A percentile compares a stretch with the other conserved stretches of the same genome.
phyloP scores from a whole-genome alignment of 2,888 invertebrate genomes.

The Scaptomyza cyrtandrae region DNA sequence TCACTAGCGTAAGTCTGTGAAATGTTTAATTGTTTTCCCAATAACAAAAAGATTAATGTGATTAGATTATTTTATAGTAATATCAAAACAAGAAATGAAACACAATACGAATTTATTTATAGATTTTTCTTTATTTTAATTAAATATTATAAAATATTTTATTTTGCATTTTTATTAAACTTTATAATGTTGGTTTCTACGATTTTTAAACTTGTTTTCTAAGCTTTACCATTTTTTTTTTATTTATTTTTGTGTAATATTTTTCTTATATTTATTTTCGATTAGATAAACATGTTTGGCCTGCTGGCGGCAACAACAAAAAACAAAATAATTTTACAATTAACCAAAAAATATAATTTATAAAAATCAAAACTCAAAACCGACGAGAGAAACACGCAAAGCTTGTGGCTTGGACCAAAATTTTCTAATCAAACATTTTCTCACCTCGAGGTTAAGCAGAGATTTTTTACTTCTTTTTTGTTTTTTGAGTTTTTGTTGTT shows the following conservation, averaged over 20 bases:
- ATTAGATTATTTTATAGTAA: no score
- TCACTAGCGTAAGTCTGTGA: neutral
- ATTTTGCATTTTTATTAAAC: neutral
- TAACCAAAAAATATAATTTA: conserved; percentile 16
- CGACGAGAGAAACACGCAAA: conserved; percentile 47
- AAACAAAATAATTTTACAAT: conserved; percentile 11
- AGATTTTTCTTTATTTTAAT: no score
- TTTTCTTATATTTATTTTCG: neutral
- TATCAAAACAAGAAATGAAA: no score
- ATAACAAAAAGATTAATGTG: neutral
- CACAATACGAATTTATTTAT: no score
- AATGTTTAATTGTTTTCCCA: neutral
- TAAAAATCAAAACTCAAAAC: conserved; percentile 23
- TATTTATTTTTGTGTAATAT: neutral
- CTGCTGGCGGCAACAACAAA: conserved; percentile 31
- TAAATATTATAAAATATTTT: no score
- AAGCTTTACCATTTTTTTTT: neutral
- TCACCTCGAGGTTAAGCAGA: conserved; percentile 62
- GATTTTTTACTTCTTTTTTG: conserved; percentile 8
- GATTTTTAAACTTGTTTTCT: neutral
- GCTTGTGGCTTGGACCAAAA: conserved; percentile 27
- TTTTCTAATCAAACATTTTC: conserved; percentile 80
- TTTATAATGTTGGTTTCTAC: neutral
- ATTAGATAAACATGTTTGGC: neutral
- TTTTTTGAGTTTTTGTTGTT: conserved; percentile 13